Evolutionary conservation across 1,140 invertebrate genomes (phyloP).

Genomic region (Venustaconcha ellipsiformis): DNA sequence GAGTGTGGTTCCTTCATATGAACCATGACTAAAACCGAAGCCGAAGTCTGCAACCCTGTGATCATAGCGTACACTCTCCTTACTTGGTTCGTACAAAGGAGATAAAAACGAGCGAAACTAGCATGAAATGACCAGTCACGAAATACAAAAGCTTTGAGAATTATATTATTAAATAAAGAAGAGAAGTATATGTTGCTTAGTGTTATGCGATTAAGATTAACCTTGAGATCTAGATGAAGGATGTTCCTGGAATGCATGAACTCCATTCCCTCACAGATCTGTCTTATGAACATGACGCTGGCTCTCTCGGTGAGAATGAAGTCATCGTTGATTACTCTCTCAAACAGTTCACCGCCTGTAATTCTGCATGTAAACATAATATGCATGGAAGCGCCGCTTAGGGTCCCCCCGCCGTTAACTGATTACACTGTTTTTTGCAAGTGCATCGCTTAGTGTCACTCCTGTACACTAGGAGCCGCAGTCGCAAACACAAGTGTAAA

Average conservation of each 20-base stretch:
- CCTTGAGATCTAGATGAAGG: conserved; percentile 96
- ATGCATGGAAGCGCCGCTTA: not conserved
- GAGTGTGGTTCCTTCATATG: too few relatives aligned
- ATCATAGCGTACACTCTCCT: too few relatives aligned
- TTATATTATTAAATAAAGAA: too few relatives aligned
- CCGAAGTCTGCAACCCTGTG: too few relatives aligned
- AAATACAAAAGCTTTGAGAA: too few relatives aligned
- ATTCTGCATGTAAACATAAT: conserved; percentile 76
- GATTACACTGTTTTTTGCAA: not conserved
- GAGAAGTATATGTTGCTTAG: too few relatives aligned
- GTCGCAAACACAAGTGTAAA: not conserved
- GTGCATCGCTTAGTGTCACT: not conserved
- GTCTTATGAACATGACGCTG: conserved; percentile 94
- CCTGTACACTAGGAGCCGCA: not conserved
- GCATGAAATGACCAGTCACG: too few relatives aligned
- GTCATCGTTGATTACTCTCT: conserved; percentile 97
- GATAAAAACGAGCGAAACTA: too few relatives aligned
- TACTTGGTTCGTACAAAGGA: too few relatives aligned
- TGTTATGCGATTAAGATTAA: conserved; percentile 63
- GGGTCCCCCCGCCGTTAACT: not conserved
- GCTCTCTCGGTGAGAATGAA: conserved; percentile 96
- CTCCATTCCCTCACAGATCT: conserved; percentile 96
- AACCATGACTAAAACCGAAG: too few relatives aligned
- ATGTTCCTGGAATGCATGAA: conserved; percentile 97
- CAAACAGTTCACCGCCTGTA: conserved; percentile 97